phyloP scores from a whole-genome alignment of 2,797 vertebrate genomes.

The Sparus aurata region DNA sequence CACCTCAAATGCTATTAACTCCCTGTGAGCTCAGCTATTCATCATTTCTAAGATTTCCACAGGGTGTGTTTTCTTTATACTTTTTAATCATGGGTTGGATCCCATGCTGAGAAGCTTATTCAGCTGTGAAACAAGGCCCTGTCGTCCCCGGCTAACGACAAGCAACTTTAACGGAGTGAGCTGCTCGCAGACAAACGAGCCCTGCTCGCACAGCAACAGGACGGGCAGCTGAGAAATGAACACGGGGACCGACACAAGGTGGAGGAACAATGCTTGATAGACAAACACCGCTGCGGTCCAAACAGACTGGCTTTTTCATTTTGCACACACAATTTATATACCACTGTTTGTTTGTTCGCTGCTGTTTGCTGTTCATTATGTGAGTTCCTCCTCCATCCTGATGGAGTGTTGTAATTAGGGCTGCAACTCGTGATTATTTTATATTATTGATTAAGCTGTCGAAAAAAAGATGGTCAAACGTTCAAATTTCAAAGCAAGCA shows the following conservation, averaged over 20 bases:
- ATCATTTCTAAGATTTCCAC: conserved; percentile 68
- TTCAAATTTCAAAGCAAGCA: too few relatives aligned
- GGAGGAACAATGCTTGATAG: conserved; percentile 24
- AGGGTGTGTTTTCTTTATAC: conserved; percentile 61
- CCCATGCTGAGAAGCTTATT: conserved; percentile 62
- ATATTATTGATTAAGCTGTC: neutral
- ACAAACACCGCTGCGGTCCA: conserved; percentile 14
- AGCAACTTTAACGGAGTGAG: conserved; percentile 58
- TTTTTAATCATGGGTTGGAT: conserved; percentile 75
- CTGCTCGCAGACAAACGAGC: conserved; percentile 63
- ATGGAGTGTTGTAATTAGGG: neutral
- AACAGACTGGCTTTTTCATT: conserved; percentile 2
- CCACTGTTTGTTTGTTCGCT: neutral
- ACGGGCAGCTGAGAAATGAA: conserved; percentile 20
- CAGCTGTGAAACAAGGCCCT: conserved; percentile 72
- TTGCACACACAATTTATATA: neutral
- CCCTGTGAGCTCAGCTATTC: conserved; percentile 57
- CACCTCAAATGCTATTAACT: conserved; percentile 65
- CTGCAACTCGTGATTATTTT: neutral
- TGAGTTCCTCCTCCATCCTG: neutral
- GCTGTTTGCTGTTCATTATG: neutral
- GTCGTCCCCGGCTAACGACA: conserved; percentile 64
- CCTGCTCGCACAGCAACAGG: conserved; percentile 8
- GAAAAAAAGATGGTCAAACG: too few relatives aligned
- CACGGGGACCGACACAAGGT: conserved; percentile 13